Evolutionary conservation across 2,113 vertebrate species (phyloP), one percentile per base, ranked within the genome.

Genomic region (Corythornis cristatus): DNA sequence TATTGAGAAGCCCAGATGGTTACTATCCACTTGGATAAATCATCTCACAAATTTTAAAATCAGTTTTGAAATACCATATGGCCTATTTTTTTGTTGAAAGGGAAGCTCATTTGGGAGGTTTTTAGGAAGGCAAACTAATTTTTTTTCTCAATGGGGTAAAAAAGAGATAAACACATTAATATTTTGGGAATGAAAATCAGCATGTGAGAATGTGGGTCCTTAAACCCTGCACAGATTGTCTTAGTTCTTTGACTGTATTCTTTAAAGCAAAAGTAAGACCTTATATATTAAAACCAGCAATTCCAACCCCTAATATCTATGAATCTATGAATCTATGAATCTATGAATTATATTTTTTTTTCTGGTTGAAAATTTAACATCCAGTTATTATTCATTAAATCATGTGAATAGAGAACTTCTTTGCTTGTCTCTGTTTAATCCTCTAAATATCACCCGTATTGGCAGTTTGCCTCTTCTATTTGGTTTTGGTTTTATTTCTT

Each of bases 41-140:
- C 60, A 78, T 54, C 65, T 91, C 35, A 73, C 31, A 84, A 90
- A 93, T 77, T 92, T 93, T 83, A 81, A 95, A 84, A 95, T 94
- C 75, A 15, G 2, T 88, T 90, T 75, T 68, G 53, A 92, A 96
- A 95, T 78, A 82, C 71, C 74, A 75, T 58, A 86, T 83, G 50
- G 67, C 88, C 71, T 78, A 62, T 48, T 75, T 53, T 76, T 5
- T 33, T 92, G 25, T 54, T 92, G 62, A 89, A 92, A 86, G 56
- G 37, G 11, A 80, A 86, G 33, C 23, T 15, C 48, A 9, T 85
- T 86, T 90, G 45, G 50, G 53, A 26, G 15, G 29, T 86, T 78
- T n/a, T 66, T 83, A 75, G 60, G 72, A 81, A 84, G 74, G 81
- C 11, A 93, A 96, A 85, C 7, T 73, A 88, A 75, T 62, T 8